phyloP scores from a whole-genome alignment of 2,888 invertebrate species.

The Unio pictorum region DNA sequence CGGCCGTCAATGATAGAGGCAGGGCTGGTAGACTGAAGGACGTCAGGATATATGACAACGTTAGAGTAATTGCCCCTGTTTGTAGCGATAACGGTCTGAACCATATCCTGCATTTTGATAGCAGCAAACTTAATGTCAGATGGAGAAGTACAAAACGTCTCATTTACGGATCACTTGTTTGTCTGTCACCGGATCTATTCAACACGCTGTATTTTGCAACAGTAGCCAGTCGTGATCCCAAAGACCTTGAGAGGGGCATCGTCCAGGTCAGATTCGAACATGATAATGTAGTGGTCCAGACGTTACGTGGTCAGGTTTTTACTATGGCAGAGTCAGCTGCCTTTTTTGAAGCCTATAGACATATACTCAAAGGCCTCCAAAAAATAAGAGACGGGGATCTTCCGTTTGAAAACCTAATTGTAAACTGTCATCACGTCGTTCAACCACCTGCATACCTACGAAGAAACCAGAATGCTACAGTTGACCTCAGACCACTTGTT shows the following conservation, averaged over 20 bases:
- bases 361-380: slow-evolving; percentile 82
- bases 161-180: slow-evolving; percentile 82
- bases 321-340: slow-evolving; percentile 84
- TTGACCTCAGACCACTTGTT: slow-evolving; percentile 47
- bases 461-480: slow-evolving; percentile 10
- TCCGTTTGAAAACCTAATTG: slow-evolving; percentile 53
- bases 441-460: slow-evolving; percentile 45
- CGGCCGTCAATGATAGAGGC: slow-evolving; percentile 17
- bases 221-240: slow-evolving; percentile 64
- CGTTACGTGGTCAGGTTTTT: slow-evolving; percentile 26
- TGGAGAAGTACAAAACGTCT: slow-evolving; percentile 77
- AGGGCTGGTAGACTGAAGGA: slow-evolving; percentile 20
- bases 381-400: slow-evolving; percentile 71
- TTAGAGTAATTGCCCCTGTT: slow-evolving; percentile 19
- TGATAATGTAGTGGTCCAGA: slow-evolving; percentile 15
- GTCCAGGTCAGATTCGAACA: slow-evolving; percentile 51
- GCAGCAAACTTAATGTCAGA: slow-evolving; percentile 36
- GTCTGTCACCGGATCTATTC: slow-evolving; percentile 82
- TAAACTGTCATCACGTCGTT: slow-evolving; percentile 39
- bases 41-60: slow-evolving; percentile 34
- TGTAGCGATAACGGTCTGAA: slow-evolving; percentile 27
- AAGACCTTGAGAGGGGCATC: slow-evolving; percentile 46
- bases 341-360: slow-evolving; percentile 87
- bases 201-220: slow-evolving; percentile 80
- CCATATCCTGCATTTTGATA: slow-evolving; percentile 29